phyloP scores from a whole-genome alignment of 2,113 vertebrate genomes.

The Phyllostomus hastatus region DNA sequence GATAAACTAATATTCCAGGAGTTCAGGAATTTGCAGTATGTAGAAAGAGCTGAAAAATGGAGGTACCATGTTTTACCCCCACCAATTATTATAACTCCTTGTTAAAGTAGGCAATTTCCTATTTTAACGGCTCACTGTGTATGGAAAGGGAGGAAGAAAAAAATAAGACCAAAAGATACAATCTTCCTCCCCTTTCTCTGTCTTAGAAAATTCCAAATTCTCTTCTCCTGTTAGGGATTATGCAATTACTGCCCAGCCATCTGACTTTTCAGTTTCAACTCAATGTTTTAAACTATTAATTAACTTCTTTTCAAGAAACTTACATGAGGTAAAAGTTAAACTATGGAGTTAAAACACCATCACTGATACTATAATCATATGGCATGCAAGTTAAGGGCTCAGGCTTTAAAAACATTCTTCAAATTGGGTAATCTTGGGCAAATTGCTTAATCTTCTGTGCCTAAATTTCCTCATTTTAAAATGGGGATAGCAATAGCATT shows the following conservation, averaged over 20 bases:
- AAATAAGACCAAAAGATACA: not conserved
- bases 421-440: not conserved
- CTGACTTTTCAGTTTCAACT: constrained; percentile 24
- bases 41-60: not conserved
- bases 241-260: constrained; percentile 29
- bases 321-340: constrained; percentile 51
- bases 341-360: constrained; percentile 51
- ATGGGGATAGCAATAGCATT: not conserved
- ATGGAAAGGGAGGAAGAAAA: not conserved
- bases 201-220: not conserved
- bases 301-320: constrained; percentile 59
- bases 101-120: not conserved
- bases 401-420: constrained; percentile 28
- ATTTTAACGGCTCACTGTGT: not conserved
- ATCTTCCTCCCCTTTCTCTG: not conserved
- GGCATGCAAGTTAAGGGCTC: not conserved
- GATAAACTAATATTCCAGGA: not conserved
- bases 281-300: constrained; percentile 60
- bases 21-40: not conserved
- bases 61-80: not conserved
- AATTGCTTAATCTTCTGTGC: not conserved
- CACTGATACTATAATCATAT: constrained; percentile 42
- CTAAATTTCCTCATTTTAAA: not conserved
- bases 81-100: not conserved
- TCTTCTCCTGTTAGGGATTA: constrained; percentile 21